A percentile compares a stretch with the other conserved stretches of the same genome.
phyloP scores from a whole-genome alignment of 2,888 invertebrate species.

The Rapana venosa region DNA sequence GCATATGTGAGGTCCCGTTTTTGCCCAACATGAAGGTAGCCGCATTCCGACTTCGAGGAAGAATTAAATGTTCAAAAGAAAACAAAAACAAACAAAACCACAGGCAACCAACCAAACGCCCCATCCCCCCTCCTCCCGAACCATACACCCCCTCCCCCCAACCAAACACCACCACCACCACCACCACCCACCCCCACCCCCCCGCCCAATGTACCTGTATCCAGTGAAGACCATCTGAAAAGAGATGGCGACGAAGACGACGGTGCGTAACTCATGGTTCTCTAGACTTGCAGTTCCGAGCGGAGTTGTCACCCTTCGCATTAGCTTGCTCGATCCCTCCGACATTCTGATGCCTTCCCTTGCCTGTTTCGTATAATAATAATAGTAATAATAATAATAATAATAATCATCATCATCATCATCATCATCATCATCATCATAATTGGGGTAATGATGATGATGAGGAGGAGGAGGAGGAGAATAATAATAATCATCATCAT shows the following conservation, averaged over 20 bases:
- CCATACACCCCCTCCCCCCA: too few species aligned
- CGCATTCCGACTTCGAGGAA: background rate
- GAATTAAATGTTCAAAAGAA: background rate
- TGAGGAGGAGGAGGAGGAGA: too few species aligned
- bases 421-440: background rate
- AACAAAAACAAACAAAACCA: background rate
- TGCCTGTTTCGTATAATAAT: too few species aligned
- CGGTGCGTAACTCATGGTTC: conserved; percentile 47
- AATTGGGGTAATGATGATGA: background rate
- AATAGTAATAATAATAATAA: too few species aligned
- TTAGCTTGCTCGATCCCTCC: background rate
- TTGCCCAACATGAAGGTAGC: background rate
- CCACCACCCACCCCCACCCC: background rate
- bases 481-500: too few species aligned
- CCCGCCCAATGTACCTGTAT: conserved; percentile 56
- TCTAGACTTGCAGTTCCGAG: conserved; percentile 33
- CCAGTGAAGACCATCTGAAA: conserved; percentile 52
- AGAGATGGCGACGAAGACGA: conserved; percentile 46
- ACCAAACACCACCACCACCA: background rate
- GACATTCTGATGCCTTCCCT: background rate
- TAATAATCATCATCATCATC: conserved; percentile 1
- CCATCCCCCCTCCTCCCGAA: background rate
- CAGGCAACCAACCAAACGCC: background rate
- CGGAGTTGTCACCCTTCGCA: conserved; percentile 7
- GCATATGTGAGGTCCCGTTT: background rate